Evolutionary conservation across 2,797 vertebrate genomes (phyloP), one percentile per base, ranked within the genome.

Genomic region (Gymnocypris eckloni): DNA sequence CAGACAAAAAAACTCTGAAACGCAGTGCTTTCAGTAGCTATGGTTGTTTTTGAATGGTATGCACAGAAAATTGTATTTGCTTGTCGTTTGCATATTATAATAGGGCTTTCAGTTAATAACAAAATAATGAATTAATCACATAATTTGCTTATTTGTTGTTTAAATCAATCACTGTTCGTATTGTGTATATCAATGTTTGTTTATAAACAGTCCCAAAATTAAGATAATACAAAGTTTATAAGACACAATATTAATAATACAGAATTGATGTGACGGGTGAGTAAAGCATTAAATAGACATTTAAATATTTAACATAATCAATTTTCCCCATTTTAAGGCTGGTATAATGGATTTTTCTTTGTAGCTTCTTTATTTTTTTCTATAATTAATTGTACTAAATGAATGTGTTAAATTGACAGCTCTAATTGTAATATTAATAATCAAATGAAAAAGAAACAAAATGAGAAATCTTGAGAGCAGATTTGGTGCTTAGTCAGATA

Each of bases 391-490:
- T 43, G 13, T 2, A 61, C 4, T 61, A 43, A 25, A 67, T 4
- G 0, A 45, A 28, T 28, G 41, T 78, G 2, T 61, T 78, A 15
- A 69, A 37, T 9, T n/a, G 61, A 39, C 64, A 50, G 18, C 28
- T 39, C 28, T 81, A 69, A 81, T 22, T 67, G 45, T 37, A 22
- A 69, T n/a, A 22, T 83, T 39, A 7, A 9, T 69, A 28, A 84
- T 84, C 25, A 52, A 76, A 78, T 43, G 1, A 18, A 54, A 50
- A 84, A 77, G 33, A 41, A 56, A 54, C 25, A n/a, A 67, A 83
- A 52, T 0, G 33, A 76, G 54, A 77, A 54, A 20, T 15, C 45
- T 43, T 54, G 73, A 56, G 9, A 0, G 28, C 33, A 22, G 66
- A 41, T 59, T 79, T 28, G 37, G 13, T n/a, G 1, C 75, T 70